Percentiles rank a stretch among this genome's conserved stretches.
Conservation (phyloP, 2,797 vertebrate genomes). For the Acrossocheilus wenchowensis region DNA sequence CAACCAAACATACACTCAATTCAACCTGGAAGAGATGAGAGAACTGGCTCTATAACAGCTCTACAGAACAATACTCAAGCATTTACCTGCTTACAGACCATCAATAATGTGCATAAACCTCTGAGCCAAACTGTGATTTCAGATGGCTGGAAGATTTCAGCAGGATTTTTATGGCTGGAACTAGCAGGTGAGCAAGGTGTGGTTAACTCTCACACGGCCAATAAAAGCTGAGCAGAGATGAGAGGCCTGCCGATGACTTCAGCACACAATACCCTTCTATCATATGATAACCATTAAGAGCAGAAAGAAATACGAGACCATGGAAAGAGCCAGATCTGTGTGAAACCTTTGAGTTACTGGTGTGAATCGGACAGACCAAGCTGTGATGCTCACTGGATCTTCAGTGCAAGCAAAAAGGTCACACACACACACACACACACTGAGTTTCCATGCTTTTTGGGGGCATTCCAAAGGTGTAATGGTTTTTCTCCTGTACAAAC, state of each 20-base stretch:
- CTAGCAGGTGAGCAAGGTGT: slow-evolving; percentile 7
- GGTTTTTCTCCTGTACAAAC: not conserved
- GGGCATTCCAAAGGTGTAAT: not conserved
- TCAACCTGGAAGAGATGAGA: not conserved
- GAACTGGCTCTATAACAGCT: not conserved
- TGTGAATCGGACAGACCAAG: not conserved
- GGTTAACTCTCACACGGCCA: not conserved
- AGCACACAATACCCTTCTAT: not conserved
- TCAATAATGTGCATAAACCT: not conserved
- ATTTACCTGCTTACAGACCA: not conserved
- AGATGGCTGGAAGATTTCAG: not conserved
- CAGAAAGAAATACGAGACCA: slow-evolving; percentile 1
- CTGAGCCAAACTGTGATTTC: not conserved
- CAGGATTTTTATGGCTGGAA: not conserved
- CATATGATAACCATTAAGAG: not conserved
- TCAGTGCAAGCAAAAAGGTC: not conserved
- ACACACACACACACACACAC: not conserved
- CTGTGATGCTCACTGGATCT: slow-evolving; percentile 24
- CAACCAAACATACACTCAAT: not conserved
- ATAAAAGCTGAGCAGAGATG: not conserved
- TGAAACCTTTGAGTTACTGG: not conserved
- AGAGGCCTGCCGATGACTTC: not conserved
- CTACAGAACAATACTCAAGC: not conserved
- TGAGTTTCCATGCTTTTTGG: not conserved
- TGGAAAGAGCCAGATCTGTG: not conserved